Evolutionary conservation across 2,113 vertebrate species (phyloP), one percentile per base, ranked within the genome.

Genomic region (Paramormyrops kingsleyae): DNA sequence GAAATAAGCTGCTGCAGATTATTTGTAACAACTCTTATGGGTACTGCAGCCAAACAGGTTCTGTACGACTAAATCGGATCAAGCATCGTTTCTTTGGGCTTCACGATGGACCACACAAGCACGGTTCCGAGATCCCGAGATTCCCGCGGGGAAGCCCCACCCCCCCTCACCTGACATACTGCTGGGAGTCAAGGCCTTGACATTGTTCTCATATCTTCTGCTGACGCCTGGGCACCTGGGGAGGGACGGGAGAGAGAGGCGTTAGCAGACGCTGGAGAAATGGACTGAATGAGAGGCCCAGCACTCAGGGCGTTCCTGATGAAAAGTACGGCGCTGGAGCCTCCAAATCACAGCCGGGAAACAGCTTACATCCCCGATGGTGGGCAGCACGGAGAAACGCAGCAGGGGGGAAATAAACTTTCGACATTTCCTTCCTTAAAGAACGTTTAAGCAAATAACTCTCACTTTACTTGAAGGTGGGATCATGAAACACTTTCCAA

Each of bases 131-230:
- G 62, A 70, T 70, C 10, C n/a, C n/a, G n/a, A n/a, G n/a, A n/a
- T n/a, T n/a, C 56, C 56, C 8, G 1, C 3, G n/a, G 62, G 13
- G 62, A 62, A 15, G 66, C n/a, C 66, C 17, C 94, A 93, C 91
- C 96, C 95, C 95, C 66, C 31, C 94, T 94, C 91, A 96, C 96
- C 95, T 96, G 96, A 96, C 96, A 96, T 96, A 94, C 95, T 96
- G 96, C 92, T 94, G 94, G 92, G 93, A 90, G 94, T 96, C 93
- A 96, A 89, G 95, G 94, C 91, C 93, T 90, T 92, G 94, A 91
- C 92, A 88, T 94, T 94, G 95, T 96, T 94, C 94, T 95, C 93
- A 93, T 92, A 92, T 92, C 93, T 92, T 93, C 94, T 90, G 92
- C 93, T 92, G 94, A 94, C 95, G 92, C 94, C 93, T 94, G 92